These are phyloP conservation scores for Nanorana parkeri DNA, from an alignment of 2,113 vertebrate species.

Conservation along the genomic window DNA sequence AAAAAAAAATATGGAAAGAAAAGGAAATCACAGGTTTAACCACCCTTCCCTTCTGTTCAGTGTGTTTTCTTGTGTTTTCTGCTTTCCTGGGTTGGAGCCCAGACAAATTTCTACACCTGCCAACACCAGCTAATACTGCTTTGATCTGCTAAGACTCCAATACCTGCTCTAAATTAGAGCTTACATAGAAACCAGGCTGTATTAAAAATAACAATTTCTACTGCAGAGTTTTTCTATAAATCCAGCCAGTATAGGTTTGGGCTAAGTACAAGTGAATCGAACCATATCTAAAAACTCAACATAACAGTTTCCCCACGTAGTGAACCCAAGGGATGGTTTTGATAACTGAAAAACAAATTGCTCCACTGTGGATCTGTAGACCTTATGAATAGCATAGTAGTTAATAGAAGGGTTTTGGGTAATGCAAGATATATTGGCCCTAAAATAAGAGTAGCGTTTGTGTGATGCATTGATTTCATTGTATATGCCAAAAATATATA, in stretches of 20 bases:
- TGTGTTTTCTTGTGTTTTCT: constrained; percentile 34
- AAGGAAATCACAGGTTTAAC: constrained; percentile 55
- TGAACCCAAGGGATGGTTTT: constrained; percentile 3
- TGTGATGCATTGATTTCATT: too few relatives aligned
- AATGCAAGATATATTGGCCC: too few relatives aligned
- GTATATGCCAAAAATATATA: too few relatives aligned
- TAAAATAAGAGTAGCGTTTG: too few relatives aligned
- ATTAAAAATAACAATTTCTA: constrained; percentile 38
- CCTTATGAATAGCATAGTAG: background rate
- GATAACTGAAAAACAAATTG: background rate
- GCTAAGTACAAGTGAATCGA: constrained; percentile 13
- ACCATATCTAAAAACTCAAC: constrained; percentile 13
- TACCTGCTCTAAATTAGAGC: constrained; percentile 49
- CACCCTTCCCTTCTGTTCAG: constrained; percentile 35
- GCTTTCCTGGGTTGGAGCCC: constrained; percentile 57
- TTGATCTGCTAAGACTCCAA: constrained; percentile 54
- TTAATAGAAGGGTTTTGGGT: too few relatives aligned
- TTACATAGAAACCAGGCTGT: constrained; percentile 19
- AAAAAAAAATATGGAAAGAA: constrained; percentile 23
- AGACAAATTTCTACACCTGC: constrained; percentile 52
- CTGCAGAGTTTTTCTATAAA: background rate
- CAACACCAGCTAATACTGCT: constrained; percentile 53
- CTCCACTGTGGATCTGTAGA: background rate
- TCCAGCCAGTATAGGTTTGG: background rate
- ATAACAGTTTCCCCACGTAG: background rate